These are phyloP conservation scores for Panthera uncia DNA, from an alignment of 2,113 vertebrate species.

Conservation along the genomic window DNA sequence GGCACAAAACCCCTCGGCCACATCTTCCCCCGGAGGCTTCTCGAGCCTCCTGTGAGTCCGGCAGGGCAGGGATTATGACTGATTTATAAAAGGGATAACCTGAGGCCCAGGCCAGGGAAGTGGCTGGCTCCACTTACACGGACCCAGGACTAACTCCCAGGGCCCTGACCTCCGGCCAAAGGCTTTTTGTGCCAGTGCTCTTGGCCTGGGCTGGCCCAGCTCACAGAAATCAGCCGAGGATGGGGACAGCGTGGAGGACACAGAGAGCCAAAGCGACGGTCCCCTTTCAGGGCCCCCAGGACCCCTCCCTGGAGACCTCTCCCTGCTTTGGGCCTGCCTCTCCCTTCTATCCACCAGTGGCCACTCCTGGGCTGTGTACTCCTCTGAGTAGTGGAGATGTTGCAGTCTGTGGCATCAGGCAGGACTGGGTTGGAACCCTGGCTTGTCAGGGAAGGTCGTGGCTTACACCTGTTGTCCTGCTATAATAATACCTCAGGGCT, in stretches of 20 bases:
- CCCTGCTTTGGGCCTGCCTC: neutral
- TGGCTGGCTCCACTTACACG: neutral
- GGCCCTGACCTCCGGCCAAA: neutral
- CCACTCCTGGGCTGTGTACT: neutral
- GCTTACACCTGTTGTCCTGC: neutral
- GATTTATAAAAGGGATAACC: neutral
- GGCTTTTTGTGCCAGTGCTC: neutral
- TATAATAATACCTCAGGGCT: neutral
- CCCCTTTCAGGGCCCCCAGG: neutral
- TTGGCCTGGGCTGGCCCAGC: neutral
- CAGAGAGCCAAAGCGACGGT: neutral
- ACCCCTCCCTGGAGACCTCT: neutral
- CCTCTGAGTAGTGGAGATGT: neutral
- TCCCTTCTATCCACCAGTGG: neutral
- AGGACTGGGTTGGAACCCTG: accelerated
- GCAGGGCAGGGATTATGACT: neutral
- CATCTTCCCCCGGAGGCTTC: neutral
- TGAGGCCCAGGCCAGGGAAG: neutral
- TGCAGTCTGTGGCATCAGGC: neutral
- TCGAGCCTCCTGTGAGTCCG: neutral
- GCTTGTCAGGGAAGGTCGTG: neutral
- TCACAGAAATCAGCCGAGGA: neutral
- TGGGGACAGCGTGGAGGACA: neutral
- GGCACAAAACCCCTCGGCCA: neutral
- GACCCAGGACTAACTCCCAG: neutral